Evolutionary conservation across 2,888 invertebrate genomes (phyloP).

Genomic region (Trachelus iudaicus): DNA sequence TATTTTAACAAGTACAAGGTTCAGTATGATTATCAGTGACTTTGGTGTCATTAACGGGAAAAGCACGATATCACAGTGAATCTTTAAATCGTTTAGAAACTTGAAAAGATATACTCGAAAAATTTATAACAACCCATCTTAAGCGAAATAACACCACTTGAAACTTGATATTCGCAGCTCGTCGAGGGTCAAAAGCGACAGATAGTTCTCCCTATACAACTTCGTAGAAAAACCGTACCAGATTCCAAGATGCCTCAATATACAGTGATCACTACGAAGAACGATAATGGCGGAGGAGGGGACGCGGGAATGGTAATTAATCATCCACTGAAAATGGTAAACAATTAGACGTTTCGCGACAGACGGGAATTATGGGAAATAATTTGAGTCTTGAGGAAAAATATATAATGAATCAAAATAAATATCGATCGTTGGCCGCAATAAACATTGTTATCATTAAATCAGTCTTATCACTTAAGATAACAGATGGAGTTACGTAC

Average conservation of each 20-base stretch:
- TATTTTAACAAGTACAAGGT: neutral
- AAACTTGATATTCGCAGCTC: conserved; percentile 17
- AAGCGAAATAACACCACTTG: neutral
- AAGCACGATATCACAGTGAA: neutral
- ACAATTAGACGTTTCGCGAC: neutral
- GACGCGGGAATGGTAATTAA: conserved; percentile 32
- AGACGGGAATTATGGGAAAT: neutral
- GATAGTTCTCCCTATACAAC: conserved; percentile 34
- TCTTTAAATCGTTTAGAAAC: neutral
- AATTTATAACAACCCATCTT: neutral
- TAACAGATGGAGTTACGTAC: neutral
- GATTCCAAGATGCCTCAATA: conserved; percentile 28
- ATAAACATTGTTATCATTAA: neutral
- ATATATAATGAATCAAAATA: neutral
- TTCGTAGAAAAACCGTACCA: conserved; percentile 26
- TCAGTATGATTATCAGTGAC: neutral
- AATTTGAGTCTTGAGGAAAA: too few relatives aligned
- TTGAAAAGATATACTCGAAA: neutral
- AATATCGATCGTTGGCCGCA: neutral
- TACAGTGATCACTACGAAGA: conserved; percentile 27
- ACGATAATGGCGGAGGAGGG: conserved; percentile 8
- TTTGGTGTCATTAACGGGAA: neutral
- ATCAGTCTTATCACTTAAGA: neutral
- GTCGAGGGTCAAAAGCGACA: conserved; percentile 30
- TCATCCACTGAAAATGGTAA: neutral